phyloP scores from a whole-genome alignment of 1,140 invertebrate genomes.

The Chionoecetes opilio region DNA sequence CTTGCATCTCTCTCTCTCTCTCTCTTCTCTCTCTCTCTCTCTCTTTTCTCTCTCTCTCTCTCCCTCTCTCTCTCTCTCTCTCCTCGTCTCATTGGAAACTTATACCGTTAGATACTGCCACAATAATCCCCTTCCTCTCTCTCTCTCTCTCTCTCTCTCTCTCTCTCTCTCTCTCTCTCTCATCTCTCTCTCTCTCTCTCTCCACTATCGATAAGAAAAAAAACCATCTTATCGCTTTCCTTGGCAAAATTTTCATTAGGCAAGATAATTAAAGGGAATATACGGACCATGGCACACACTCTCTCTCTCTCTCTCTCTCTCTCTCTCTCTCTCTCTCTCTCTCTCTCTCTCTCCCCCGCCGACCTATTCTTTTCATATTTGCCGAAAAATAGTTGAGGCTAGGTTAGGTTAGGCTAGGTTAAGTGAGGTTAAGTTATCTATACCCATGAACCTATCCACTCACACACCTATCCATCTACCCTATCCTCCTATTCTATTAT shows the following conservation, averaged over 20 bases:
- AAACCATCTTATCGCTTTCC: neutral
- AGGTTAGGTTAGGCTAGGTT: too few relatives aligned
- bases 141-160: neutral
- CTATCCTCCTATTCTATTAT: too few relatives aligned
- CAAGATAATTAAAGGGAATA: neutral
- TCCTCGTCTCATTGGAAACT: neutral
- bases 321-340: too few relatives aligned
- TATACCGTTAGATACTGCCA: neutral
- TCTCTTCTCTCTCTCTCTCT: too few relatives aligned
- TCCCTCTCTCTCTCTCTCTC: slow-evolving; percentile 2
- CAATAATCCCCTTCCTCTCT: neutral
- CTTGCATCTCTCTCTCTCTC: too few relatives aligned
- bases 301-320: too few relatives aligned
- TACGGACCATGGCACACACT: neutral
- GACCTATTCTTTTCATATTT: too few relatives aligned
- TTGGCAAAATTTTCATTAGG: neutral
- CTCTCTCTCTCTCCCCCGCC: neutral
- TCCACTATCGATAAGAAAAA: neutral
- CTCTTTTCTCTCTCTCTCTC: neutral
- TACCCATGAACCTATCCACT: too few relatives aligned
- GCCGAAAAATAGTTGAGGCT: too few relatives aligned
- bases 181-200: slow-evolving; percentile 29
- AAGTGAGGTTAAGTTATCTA: too few relatives aligned
- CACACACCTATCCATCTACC: too few relatives aligned
- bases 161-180: neutral